phyloP scores from a whole-genome alignment of 2,888 invertebrate genomes.

The Cloeon dipterum region DNA sequence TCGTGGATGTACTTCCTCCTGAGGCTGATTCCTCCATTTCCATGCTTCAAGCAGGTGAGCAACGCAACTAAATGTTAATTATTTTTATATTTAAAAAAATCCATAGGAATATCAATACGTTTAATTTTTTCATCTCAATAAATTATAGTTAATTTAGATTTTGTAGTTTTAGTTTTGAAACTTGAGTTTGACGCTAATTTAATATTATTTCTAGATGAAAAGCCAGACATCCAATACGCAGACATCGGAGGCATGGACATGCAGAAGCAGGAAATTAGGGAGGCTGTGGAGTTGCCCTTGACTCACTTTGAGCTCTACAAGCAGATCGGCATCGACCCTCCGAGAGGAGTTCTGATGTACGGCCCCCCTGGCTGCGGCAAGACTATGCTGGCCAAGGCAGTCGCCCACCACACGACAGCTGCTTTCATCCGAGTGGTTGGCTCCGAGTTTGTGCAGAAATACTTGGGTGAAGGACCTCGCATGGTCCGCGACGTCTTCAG shows the following conservation, averaged over 20 bases:
- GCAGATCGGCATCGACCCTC: constrained; percentile 97
- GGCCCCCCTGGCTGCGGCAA: constrained; percentile 99
- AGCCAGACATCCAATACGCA: constrained; percentile 89
- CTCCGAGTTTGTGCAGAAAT: constrained; percentile 98
- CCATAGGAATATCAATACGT: too few relatives aligned
- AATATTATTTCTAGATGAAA: constrained; percentile 75
- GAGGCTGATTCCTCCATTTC: constrained; percentile 98
- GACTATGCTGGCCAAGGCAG: constrained; percentile 98
- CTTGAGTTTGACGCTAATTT: too few relatives aligned
- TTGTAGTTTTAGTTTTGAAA: too few relatives aligned
- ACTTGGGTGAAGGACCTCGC: constrained; percentile 93
- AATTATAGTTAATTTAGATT: too few relatives aligned
- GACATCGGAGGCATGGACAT: constrained; percentile 99
- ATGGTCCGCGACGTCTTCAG: constrained; percentile 99
- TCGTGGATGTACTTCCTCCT: constrained; percentile 95
- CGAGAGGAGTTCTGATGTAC: constrained; percentile 93
- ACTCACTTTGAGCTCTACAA: constrained; percentile 97
- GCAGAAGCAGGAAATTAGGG: constrained; percentile 97
- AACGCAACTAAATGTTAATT: constrained; percentile 3
- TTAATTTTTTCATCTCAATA: too few relatives aligned
- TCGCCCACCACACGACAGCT: constrained; percentile 91
- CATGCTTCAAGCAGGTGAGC: constrained; percentile 75
- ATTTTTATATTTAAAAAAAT: too few relatives aligned
- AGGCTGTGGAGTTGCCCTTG: constrained; percentile 92
- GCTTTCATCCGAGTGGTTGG: constrained; percentile 98